Conservation (phyloP, 2,888 invertebrate species). For the Ornithoptera alexandrae region DNA sequence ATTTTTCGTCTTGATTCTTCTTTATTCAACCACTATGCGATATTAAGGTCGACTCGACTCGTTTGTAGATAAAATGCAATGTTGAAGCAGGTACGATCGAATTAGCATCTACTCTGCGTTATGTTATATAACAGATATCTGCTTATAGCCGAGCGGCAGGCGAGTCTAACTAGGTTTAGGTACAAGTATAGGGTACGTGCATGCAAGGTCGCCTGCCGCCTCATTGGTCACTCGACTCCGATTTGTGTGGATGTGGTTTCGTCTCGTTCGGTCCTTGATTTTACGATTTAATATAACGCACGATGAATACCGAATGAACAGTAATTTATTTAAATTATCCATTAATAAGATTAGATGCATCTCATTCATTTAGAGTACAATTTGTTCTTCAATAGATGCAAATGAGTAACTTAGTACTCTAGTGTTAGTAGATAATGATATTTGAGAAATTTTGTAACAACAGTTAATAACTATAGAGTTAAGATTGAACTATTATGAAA, state of each 20-base stretch:
- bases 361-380: background rate
- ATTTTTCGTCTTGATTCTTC: too few relatives aligned
- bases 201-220: slow-evolving; percentile 75
- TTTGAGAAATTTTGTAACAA: too few relatives aligned
- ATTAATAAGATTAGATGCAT: background rate
- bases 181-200: slow-evolving; percentile 50
- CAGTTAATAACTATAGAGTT: too few relatives aligned
- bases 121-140: slow-evolving; percentile 27
- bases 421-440: too few relatives aligned
- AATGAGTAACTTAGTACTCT: background rate
- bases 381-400: background rate
- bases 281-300: slow-evolving; percentile 10
- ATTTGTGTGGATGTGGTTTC: slow-evolving; percentile 49
- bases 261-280: slow-evolving; percentile 17
- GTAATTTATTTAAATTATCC: slow-evolving; percentile 10
- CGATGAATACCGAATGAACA: background rate
- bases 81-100: slow-evolving; percentile 8
- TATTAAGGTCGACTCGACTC: too few relatives aligned
- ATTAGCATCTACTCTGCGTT: slow-evolving; percentile 6
- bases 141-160: slow-evolving; percentile 21
- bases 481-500: too few relatives aligned
- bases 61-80: background rate
- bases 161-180: slow-evolving; percentile 51
- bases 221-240: slow-evolving; percentile 59
- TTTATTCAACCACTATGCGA: too few relatives aligned